Evolutionary conservation across 1,140 invertebrate genomes (phyloP), one percentile per base, ranked within the genome.

Genomic region (Drosophila carrolli): DNA sequence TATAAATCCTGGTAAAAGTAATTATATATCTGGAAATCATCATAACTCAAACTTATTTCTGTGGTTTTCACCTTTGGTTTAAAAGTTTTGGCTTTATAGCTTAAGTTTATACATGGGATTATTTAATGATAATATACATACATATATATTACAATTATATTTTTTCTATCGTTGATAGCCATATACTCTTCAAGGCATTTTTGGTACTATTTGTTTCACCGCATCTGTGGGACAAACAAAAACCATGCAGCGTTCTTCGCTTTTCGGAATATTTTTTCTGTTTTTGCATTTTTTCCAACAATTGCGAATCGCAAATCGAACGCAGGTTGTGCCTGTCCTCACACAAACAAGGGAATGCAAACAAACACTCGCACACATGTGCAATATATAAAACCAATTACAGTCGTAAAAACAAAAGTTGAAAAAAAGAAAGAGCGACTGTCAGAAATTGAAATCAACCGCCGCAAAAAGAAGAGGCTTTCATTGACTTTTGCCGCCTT

Each of bases 241-340:
- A 65, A 65, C 47, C 29, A 16, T 47, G 54, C 66, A 27, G 38
- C 56, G 23, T 55, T 54, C 40, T 47, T 53, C 37, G 59, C 46
- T 58, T 47, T 75, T 40, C 53, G 23, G 55, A 65, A 74, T 73
- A 63, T 59, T 65, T 77, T 54, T 54, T 60, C 29, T 44, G 59
- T 54, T 71, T 58, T 43, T 67, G 61, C 55, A 60, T 78, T 82
- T 81, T 60, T 65, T 54, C 51, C 61, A 85, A 85, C 75, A 84
- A 83, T 81, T 76, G 60, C 75, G 74, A 74, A 56, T 79, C 53
- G 62, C 60, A 84, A 81, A 88, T 86, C 79, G 83, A 82, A 88
- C 75, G 67, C 79, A 78, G 68, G 72, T 83, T 84, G 81, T 44
- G 75, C 78, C 66, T 57, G 77, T 40, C 55, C 60, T 13, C 55